Conservation (phyloP, 2,888 invertebrate species). For the Junonia oenone region DNA sequence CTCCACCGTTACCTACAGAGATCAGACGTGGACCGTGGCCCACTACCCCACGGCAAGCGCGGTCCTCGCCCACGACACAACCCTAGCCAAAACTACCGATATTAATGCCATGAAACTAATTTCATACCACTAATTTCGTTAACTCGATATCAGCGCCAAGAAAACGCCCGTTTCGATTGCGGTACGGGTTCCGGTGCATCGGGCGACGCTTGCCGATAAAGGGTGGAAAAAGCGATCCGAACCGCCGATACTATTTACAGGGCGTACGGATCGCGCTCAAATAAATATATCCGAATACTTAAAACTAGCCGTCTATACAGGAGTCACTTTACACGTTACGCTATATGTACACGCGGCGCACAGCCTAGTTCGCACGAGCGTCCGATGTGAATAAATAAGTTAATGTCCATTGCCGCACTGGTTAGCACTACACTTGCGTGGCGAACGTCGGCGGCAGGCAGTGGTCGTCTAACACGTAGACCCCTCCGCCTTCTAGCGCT, state of each 20-base stretch:
- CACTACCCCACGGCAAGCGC: constrained; percentile 59
- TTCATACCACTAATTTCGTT: no score
- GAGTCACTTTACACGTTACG: constrained; percentile 73
- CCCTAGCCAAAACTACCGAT: constrained; percentile 9
- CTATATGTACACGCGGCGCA: constrained; percentile 78
- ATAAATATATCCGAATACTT: constrained; percentile 77
- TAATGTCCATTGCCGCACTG: constrained; percentile 51
- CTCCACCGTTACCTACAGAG: constrained; percentile 67
- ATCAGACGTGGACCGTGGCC: constrained; percentile 64
- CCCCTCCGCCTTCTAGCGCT: constrained; percentile 82
- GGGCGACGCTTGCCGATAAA: constrained; percentile 57
- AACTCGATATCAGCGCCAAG: no score
- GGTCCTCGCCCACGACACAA: constrained; percentile 39
- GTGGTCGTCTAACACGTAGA: constrained; percentile 88
- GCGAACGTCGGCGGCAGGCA: constrained; percentile 86
- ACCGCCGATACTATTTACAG: constrained; percentile 69
- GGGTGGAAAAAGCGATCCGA: constrained; percentile 59
- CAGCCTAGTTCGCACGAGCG: constrained; percentile 75
- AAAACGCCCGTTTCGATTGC: no score
- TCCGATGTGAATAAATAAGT: constrained; percentile 66
- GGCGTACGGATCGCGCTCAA: constrained; percentile 65
- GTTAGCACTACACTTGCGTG: constrained; percentile 85
- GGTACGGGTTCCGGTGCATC: constrained; percentile 16
- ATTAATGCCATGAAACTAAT: neutral
- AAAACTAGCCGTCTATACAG: constrained; percentile 75